Evolutionary conservation across 2,888 invertebrate species (phyloP).

Genomic region (Ceramica pisi): DNA sequence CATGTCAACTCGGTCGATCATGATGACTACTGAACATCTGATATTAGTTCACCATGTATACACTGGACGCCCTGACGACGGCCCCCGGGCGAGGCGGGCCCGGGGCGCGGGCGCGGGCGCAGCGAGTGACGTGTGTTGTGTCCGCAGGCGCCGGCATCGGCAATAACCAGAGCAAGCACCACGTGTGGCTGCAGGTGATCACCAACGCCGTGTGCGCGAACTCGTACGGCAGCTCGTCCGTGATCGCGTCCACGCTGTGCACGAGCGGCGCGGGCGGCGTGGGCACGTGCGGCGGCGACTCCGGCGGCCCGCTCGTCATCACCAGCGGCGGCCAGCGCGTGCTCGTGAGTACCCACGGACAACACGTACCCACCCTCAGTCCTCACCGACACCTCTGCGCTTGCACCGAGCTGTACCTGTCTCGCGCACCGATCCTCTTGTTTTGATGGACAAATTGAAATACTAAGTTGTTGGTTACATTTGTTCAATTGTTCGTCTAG

Average conservation of each 20-base stretch:
- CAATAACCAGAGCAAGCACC: constrained; percentile 78
- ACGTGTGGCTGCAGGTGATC: constrained; percentile 83
- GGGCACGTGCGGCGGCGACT: constrained; percentile 83
- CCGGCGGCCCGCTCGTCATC: constrained; percentile 76
- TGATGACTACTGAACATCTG: constrained; percentile 38
- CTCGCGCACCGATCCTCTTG: too few species aligned
- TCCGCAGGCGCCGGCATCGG: constrained; percentile 71
- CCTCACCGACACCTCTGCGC: too few species aligned
- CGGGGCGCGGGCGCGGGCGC: neutral
- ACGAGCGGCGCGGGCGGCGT: constrained; percentile 73
- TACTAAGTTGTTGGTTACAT: too few species aligned
- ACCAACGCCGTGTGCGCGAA: constrained; percentile 76
- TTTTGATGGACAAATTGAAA: too few species aligned
- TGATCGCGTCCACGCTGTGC: constrained; percentile 76
- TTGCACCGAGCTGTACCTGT: too few species aligned
- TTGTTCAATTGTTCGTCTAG: too few species aligned
- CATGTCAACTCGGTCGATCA: neutral
- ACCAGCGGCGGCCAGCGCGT: constrained; percentile 68
- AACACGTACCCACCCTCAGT: too few species aligned
- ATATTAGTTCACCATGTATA: constrained; percentile 33
- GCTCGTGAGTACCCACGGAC: constrained; percentile 68
- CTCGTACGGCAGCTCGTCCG: constrained; percentile 67
- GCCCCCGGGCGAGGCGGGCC: neutral
- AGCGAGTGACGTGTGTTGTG: constrained; percentile 1
- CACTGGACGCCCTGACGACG: constrained; percentile 8